Base-by-base conservation (phyloP, 2,888 invertebrate species). In the Eledone cirrhosa region DNA sequence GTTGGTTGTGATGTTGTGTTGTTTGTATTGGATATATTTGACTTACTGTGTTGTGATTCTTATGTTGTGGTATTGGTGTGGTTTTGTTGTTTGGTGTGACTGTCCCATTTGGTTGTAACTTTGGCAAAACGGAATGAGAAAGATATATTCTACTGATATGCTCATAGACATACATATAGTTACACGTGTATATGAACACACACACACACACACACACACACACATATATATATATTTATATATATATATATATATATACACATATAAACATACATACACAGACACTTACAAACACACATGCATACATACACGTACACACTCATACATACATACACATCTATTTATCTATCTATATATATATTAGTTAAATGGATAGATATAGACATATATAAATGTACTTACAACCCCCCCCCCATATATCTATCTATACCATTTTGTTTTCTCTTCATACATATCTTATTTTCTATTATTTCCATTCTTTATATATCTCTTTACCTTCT, bases 181-280 rank as follows among this genome's bases (percentile, higher is more conserved):
- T 33, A 8, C 8, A 8, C 8, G 33, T 33, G 33, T 41, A 11
- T 41, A 11, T 2, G 41, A 8, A 31, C 13, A 31, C 19, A 67
- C 16, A n/a, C n/a, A n/a, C 29, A 65, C 14, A n/a, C 29, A 65
- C 3, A 65, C 19, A 67, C 31, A 67, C 31, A 67, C 31, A 67
- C 31, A 67, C 16, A 67, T 27, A 67, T 67, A 67, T 67, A 67
- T 27, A 67, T 67, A 67, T 67, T 29, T 67, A 67, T 67, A 67
- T 67, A 27, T 67, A 67, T 27, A 65, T 65, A 65, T 65, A 65
- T 65, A 4, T 1, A 4, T 14, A 5, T 24, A 65, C 4, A 24
- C 4, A n/a, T n/a, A n/a, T n/a, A n/a, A n/a, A n/a, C n/a, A n/a
- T n/a, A n/a, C n/a, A n/a, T n/a, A n/a, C n/a, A n/a, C n/a, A n/a